Evolutionary conservation across 2,888 invertebrate genomes (phyloP).

Genomic region (Cordilura impudica): DNA sequence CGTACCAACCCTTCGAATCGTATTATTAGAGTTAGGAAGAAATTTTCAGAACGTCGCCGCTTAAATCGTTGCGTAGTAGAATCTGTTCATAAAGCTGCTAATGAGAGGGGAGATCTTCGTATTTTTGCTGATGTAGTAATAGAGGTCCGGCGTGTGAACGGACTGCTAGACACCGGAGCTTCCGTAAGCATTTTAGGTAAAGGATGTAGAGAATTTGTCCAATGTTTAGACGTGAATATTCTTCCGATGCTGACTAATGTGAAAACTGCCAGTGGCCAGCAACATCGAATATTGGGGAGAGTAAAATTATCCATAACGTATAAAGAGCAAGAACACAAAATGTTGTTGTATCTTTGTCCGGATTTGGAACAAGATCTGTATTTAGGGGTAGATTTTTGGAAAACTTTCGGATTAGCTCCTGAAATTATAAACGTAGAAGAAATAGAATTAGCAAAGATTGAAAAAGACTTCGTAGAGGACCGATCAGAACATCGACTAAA

Average conservation of each 20-base stretch:
- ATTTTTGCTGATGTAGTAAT: no score
- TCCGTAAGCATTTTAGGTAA: conserved; percentile 14
- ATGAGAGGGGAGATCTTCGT: no score
- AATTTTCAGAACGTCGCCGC: neutral
- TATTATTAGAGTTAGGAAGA: neutral
- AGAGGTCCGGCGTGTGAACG: neutral
- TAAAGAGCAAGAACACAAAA: neutral
- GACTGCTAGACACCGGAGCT: conserved; percentile 18
- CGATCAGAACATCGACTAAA: no score
- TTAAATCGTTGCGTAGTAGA: neutral
- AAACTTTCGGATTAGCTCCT: no score
- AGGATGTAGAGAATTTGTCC: conserved; percentile 9
- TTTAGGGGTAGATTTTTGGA: no score
- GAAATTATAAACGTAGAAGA: no score
- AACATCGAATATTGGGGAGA: conserved; percentile 15
- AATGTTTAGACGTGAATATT: neutral
- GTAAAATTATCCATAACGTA: neutral
- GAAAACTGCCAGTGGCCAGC: conserved; percentile 24
- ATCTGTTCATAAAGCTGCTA: neutral
- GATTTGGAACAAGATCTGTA: conserved; percentile 32
- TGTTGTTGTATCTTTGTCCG: conserved; percentile 23
- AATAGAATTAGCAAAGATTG: no score
- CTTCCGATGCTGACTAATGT: neutral
- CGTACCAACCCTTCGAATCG: neutral
- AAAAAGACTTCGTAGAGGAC: no score